Conservation (phyloP, 2,113 vertebrate species). For the Centropus unirufus region DNA sequence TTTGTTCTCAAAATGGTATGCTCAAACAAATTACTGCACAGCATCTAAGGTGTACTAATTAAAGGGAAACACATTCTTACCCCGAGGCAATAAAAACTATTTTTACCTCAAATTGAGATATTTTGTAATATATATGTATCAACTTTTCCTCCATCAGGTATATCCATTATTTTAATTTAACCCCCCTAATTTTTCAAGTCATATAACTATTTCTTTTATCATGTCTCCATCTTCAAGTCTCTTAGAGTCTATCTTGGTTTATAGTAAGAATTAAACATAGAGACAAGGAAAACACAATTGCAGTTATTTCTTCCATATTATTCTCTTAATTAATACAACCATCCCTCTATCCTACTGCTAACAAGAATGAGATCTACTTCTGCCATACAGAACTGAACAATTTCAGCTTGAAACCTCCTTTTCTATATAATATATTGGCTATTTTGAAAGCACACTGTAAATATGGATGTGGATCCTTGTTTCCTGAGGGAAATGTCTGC, state of each 20-base stretch:
- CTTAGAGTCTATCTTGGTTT: background rate
- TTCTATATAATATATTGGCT: background rate
- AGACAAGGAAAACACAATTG: background rate
- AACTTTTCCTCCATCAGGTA: rapidly evolving
- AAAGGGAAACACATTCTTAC: background rate
- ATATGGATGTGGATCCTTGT: background rate
- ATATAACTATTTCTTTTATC: background rate
- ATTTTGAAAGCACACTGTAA: background rate
- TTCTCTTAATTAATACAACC: background rate
- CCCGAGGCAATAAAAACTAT: background rate
- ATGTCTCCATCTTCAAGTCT: background rate
- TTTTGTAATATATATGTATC: background rate
- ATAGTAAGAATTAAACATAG: background rate
- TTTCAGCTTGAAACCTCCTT: background rate
- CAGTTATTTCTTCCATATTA: background rate
- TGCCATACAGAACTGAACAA: background rate
- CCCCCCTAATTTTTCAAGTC: background rate
- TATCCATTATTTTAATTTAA: background rate
- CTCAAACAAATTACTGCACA: background rate
- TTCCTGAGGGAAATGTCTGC: background rate
- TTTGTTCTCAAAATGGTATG: background rate
- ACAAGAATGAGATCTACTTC: background rate
- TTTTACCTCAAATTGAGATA: background rate
- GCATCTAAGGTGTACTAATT: background rate
- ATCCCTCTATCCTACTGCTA: background rate